A percentile compares a stretch with the other conserved stretches of the same genome.
Conservation (phyloP, 2,888 invertebrate genomes). For the Pterobdella sp. region DNA sequence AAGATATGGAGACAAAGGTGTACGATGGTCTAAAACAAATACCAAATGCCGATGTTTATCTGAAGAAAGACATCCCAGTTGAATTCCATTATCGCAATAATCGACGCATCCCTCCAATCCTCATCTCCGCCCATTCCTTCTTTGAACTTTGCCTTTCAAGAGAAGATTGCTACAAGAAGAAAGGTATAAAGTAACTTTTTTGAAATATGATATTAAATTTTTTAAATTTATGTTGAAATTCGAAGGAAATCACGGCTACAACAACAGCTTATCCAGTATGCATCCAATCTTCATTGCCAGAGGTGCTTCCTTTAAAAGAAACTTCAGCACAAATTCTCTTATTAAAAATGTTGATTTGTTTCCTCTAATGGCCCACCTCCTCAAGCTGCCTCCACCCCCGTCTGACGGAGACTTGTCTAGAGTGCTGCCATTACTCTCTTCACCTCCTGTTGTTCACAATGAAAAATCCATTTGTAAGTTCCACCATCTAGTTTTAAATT, state of each 20-base stretch:
- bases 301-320: slow-evolving; percentile 53
- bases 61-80: slow-evolving; percentile 45
- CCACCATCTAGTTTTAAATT: neutral
- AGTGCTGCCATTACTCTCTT: slow-evolving; percentile 14
- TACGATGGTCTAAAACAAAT: slow-evolving; percentile 32
- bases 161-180: neutral
- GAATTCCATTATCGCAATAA: slow-evolving; percentile 46
- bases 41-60: slow-evolving; percentile 43
- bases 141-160: slow-evolving; percentile 28
- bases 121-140: slow-evolving; percentile 44
- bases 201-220: too few species aligned
- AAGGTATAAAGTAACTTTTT: too few species aligned
- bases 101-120: slow-evolving; percentile 44
- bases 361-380: slow-evolving; percentile 46
- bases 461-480: neutral
- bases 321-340: slow-evolving; percentile 38
- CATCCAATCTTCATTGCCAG: slow-evolving; percentile 64
- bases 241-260: slow-evolving; percentile 51
- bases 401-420: slow-evolving; percentile 45
- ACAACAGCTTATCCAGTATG: slow-evolving; percentile 57
- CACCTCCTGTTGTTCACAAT: neutral
- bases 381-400: slow-evolving; percentile 43
- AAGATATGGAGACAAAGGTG: slow-evolving; percentile 31
- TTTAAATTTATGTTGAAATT: too few species aligned
- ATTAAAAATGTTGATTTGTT: slow-evolving; percentile 49